Base-by-base conservation (phyloP, 2,797 vertebrate genomes). In the Mormyrops attenuatus region DNA sequence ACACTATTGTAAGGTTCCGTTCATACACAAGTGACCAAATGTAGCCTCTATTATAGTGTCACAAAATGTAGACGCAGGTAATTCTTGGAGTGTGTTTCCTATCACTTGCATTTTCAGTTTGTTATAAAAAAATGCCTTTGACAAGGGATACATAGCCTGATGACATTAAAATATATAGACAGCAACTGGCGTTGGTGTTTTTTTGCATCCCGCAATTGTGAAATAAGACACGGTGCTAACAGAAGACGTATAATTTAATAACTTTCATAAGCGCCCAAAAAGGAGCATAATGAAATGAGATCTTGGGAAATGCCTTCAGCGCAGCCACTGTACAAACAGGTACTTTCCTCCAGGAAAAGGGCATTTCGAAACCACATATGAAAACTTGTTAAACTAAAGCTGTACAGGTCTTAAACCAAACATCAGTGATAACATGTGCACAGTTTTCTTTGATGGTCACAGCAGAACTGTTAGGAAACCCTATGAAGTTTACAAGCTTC, bases 231-330 rank as follows among this genome's bases (percentile, higher is more conserved):
- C 34, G 34, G 44, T 26, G 20, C 77, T 55, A 86, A 90, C 63
- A 88, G 49, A 41, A 89, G 49, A 41, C 89, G 86, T 77, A 91
- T 90, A 91, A 90, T 91, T 92, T 92, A 93, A 90, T 93, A 90
- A 92, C 90, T 85, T 88, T 89, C 52, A 91, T 90, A 92, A 92
- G 89, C 88, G 60, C 53, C 90, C 90, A 90, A 93, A 88, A 93
- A 92, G 93, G 93, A 92, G 89, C 92, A 93, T 90, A 93, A 94
- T 92, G 93, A 92, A 93, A 94, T 94, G 93, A 90, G 87, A 95
- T 96, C 96, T 96, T 96, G 95, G 95, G 94, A 95, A 96, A 94
- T 95, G 95, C 95, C 95, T 93, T 93, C 92, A 93, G 96, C 95
- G 96, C 92, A 93, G 90, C 91, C 94, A 94, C 93, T 93, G 86